Conservation (phyloP, 2,888 invertebrate genomes). For the Euspilapteryx auroguttella region DNA sequence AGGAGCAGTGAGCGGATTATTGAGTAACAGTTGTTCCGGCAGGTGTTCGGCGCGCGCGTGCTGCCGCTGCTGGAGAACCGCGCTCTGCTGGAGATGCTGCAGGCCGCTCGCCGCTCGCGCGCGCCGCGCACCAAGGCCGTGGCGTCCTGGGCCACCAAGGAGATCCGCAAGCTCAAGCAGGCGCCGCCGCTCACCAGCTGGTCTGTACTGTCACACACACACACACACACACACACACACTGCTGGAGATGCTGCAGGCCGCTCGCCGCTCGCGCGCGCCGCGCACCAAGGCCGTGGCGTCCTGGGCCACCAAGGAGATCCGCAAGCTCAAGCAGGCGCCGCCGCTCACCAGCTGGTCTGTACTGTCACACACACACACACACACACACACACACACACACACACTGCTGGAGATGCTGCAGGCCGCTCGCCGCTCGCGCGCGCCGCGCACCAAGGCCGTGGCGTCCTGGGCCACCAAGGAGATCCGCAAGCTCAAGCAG, state of each 20-base stretch:
- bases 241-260: conserved; percentile 80
- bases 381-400: no score
- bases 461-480: conserved; percentile 94
- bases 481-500: conserved; percentile 87
- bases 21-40: no score
- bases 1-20: no score
- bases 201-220: conserved; percentile 24
- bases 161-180: conserved; percentile 87
- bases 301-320: conserved; percentile 96
- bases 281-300: conserved; percentile 90
- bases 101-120: conserved; percentile 85
- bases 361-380: conserved; percentile 5
- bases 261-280: conserved; percentile 84
- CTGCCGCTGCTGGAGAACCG: conserved; percentile 82
- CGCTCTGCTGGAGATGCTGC: conserved; percentile 79
- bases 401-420: conserved; percentile 81
- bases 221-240: no score
- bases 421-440: conserved; percentile 85
- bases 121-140: conserved; percentile 86
- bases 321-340: conserved; percentile 78
- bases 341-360: conserved; percentile 63
- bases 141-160: conserved; percentile 94
- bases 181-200: conserved; percentile 61
- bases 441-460: conserved; percentile 86
- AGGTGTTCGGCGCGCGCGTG: conserved; percentile 80